phyloP scores from a whole-genome alignment of 2,888 invertebrate species.

The Neoascia interrupta region DNA sequence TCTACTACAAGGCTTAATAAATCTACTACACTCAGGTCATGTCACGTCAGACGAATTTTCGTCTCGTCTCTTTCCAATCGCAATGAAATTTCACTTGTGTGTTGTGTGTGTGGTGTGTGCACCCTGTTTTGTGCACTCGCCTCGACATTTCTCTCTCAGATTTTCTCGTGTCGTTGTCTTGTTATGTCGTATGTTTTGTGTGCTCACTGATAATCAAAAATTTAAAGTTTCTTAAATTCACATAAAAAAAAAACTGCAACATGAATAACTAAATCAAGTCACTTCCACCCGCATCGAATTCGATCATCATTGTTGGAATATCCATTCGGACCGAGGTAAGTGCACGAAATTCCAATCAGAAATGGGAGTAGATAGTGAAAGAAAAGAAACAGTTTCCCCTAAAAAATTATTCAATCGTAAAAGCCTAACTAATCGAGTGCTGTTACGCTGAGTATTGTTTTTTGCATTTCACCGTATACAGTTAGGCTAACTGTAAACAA shows the following conservation, averaged over 20 bases:
- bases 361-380: not conserved
- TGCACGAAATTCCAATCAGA: slow-evolving; percentile 23
- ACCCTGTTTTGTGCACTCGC: slow-evolving; percentile 46
- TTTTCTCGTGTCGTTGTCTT: slow-evolving; percentile 67
- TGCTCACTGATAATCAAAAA: slow-evolving; percentile 45
- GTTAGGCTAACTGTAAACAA: slow-evolving; percentile 64
- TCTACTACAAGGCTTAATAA: too few relatives aligned
- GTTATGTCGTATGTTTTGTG: slow-evolving; percentile 63
- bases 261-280: slow-evolving; percentile 36
- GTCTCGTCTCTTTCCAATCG: too few relatives aligned
- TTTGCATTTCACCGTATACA: slow-evolving; percentile 45
- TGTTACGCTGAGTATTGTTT: slow-evolving; percentile 29
- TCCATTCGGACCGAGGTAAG: slow-evolving; percentile 42
- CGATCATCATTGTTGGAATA: slow-evolving; percentile 13
- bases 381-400: slow-evolving; percentile 18
- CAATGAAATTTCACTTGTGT: too few relatives aligned
- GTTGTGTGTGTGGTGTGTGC: too few relatives aligned
- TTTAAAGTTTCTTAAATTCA: slow-evolving; percentile 26
- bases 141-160: slow-evolving; percentile 52
- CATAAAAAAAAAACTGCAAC: slow-evolving; percentile 19
- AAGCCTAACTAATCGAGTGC: slow-evolving; percentile 54
- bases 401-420: slow-evolving; percentile 60
- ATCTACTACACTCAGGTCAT: too few relatives aligned
- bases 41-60: too few relatives aligned
- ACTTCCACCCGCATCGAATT: slow-evolving; percentile 7